Percentiles rank a stretch among this genome's conserved stretches.
Conservation (phyloP, 2,113 vertebrate species). For the Gnathonemus echidnorhynchus region DNA sequence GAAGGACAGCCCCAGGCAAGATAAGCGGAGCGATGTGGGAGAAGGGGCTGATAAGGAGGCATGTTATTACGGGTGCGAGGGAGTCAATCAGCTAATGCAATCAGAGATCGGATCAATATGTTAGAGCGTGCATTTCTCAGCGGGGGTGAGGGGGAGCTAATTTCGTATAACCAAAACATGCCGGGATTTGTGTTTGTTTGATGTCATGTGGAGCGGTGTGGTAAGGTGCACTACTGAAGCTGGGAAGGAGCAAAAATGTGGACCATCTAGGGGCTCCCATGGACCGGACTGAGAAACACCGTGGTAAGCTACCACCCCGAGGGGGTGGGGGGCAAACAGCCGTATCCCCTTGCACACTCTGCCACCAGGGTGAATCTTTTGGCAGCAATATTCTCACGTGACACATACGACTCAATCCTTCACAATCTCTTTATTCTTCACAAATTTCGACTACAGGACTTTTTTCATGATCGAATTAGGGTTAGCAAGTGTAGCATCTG, state of each 20-base stretch:
- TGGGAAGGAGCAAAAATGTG: neutral
- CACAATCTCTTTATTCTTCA: neutral
- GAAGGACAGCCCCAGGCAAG: neutral
- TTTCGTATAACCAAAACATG: neutral
- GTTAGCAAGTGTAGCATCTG: neutral
- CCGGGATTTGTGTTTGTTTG: neutral
- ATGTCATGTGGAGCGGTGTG: neutral
- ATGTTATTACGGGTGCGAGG: neutral
- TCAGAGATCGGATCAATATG: constrained; percentile 1
- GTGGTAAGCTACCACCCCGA: neutral
- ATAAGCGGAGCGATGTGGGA: neutral
- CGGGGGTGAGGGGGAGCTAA: neutral
- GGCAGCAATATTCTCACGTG: neutral
- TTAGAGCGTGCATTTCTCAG: neutral
- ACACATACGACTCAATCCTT: neutral
- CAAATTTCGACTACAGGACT: neutral
- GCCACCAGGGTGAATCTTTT: neutral
- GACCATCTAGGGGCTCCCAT: neutral
- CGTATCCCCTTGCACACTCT: neutral
- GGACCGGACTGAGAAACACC: neutral
- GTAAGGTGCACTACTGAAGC: neutral
- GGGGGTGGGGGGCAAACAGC: neutral
- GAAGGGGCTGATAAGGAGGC: neutral
- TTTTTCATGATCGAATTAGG: neutral
- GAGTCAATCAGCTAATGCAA: constrained; percentile 10